Evolutionary conservation across 2,888 invertebrate species (phyloP).

Genomic region (Polia nebulosa): DNA sequence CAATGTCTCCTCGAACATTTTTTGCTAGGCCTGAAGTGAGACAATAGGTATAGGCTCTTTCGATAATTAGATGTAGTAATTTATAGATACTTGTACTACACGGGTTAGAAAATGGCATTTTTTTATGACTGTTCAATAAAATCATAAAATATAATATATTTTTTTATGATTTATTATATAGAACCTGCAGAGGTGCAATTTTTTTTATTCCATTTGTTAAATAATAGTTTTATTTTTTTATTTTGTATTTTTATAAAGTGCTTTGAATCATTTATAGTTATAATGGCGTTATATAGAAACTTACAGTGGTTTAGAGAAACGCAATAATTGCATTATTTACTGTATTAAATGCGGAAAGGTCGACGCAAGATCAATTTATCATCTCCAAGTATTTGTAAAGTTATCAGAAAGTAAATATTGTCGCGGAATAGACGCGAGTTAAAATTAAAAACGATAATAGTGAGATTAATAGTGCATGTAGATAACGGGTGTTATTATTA

Average conservation of each 20-base stretch:
- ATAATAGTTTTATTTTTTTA: no score
- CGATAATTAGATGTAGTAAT: no score
- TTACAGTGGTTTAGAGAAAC: constrained; percentile 19
- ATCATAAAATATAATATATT: no score
- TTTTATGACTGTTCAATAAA: no score
- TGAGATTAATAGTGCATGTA: constrained; percentile 27
- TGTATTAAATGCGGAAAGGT: constrained; percentile 50
- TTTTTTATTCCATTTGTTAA: no score
- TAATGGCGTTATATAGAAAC: not conserved
- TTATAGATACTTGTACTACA: not conserved
- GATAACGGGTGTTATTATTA: no score
- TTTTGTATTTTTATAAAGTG: no score
- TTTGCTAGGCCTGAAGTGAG: not conserved
- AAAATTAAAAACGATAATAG: constrained; percentile 2
- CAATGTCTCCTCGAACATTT: not conserved
- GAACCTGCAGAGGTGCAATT: no score
- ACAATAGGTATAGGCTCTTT: no score
- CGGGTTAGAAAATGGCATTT: not conserved
- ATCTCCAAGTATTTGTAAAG: constrained; percentile 29
- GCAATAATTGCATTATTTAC: constrained; percentile 27
- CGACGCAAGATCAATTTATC: constrained; percentile 42
- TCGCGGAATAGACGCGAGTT: constrained; percentile 40
- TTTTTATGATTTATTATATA: no score
- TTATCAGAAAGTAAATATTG: constrained; percentile 41
- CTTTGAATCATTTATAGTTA: no score